Conservation (phyloP, 2,888 invertebrate species). For the Drosophila eohydei region DNA sequence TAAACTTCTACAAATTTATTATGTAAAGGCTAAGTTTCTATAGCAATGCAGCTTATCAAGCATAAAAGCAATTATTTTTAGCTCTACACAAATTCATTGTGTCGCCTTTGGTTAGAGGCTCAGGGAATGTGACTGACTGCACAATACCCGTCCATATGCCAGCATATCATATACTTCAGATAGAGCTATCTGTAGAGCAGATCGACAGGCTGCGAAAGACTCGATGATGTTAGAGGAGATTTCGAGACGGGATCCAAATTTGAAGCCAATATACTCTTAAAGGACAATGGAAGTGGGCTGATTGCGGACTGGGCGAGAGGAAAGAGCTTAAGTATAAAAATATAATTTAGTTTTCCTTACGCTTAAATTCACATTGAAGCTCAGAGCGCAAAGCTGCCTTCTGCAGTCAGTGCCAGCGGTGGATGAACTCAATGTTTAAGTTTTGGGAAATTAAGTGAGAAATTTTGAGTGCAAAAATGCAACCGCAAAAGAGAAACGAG, state of each 20-base stretch:
- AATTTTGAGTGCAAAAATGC: not conserved
- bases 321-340: not conserved
- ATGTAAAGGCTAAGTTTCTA: conserved; percentile 1
- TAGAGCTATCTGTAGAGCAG: too few species aligned
- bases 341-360: conserved; percentile 6
- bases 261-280: not conserved
- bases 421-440: conserved; percentile 4
- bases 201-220: too few species aligned
- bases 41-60: conserved; percentile 6
- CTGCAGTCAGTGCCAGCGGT: not conserved
- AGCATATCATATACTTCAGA: too few species aligned
- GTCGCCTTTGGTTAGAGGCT: conserved; percentile 2
- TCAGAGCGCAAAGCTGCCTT: not conserved
- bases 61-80: conserved; percentile 8
- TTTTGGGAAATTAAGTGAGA: conserved; percentile 3
- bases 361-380: conserved; percentile 8
- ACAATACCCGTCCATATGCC: not conserved
- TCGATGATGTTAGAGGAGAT: too few species aligned
- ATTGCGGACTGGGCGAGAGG: too few species aligned
- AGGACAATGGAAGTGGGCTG: not conserved
- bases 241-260: not conserved
- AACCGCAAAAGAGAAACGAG: not conserved
- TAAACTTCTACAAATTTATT: conserved; percentile 1
- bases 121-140: not conserved
- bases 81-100: conserved; percentile 1